phyloP scores from a whole-genome alignment of 2,113 vertebrate species.

The Rhynchomys soricoides region DNA sequence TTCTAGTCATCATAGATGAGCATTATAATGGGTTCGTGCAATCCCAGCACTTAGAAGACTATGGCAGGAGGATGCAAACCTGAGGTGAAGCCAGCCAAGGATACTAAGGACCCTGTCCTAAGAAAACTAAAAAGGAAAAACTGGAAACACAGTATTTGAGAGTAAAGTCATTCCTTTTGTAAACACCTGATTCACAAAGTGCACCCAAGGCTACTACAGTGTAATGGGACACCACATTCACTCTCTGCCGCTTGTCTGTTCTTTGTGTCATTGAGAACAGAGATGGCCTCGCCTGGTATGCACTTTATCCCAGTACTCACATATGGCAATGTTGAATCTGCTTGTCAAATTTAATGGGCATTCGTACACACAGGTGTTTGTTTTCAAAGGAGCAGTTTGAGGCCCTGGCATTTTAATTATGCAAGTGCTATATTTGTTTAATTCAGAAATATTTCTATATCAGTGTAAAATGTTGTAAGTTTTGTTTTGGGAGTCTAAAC shows the following conservation, averaged over 20 bases:
- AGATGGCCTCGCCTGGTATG: not conserved
- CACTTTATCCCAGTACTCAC: not conserved
- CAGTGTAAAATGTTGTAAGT: not conserved
- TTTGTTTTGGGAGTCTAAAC: not conserved
- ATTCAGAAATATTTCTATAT: not conserved
- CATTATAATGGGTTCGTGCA: not conserved
- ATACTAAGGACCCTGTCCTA: not conserved
- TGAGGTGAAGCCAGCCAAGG: not conserved
- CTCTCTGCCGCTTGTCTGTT: not conserved
- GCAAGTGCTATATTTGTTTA: not conserved
- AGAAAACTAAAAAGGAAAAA: not conserved
- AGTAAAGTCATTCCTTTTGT: not conserved
- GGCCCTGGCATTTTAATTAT: not conserved
- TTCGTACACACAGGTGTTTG: not conserved
- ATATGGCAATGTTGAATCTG: not conserved
- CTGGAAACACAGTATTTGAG: not conserved
- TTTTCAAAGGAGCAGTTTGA: not conserved
- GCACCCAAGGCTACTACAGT: not conserved
- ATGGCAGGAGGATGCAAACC: not conserved
- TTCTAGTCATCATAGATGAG: not conserved
- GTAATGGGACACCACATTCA: not conserved
- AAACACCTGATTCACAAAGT: not conserved
- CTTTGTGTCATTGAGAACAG: not conserved
- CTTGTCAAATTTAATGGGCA: not conserved
- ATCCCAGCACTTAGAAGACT: not conserved